Evolutionary conservation across 2,888 invertebrate genomes (phyloP), one percentile per base, ranked within the genome.

Genomic region (Chrysolina haemoptera): DNA sequence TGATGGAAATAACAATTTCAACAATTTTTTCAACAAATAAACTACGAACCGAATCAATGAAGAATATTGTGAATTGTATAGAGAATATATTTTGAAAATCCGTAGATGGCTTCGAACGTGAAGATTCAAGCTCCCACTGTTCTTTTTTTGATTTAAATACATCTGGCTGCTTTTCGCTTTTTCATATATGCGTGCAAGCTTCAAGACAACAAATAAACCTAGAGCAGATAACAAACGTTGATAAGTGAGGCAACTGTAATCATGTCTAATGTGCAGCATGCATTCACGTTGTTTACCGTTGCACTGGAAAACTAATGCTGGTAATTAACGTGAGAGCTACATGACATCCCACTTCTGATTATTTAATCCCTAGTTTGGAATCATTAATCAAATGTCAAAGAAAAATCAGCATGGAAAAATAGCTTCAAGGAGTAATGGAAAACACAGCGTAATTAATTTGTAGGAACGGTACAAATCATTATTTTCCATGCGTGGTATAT

Each of bases 261-360:
- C 68, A 68, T 27, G 20, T 59, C 46, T 68, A 68, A 68, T 68
- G 20, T 68, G 62, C 62, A 68, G 18, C 22, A 43, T 59, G 68
- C 46, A 48, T 66, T 50, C 27, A 27, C 35, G 68, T 59, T 59
- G 59, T 68, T 68, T 68, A 68, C 68, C 46, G 35, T 20, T 59
- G 40, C 43, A 55, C 43, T 22, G 35, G 43, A 55, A 68, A 59
- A 68, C 41, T 18, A 62, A 68, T 68, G 55, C 20, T 14, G 11
- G 41, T 62, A 68, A 68, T 68, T 68, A 59, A 43, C 22, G 20
- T 62, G 68, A 68, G 43, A 59, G 68, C 59, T 59, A 59, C 67
- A 41, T 50, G 55, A 55, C 55, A 50, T 67, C 67, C 40, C 50
- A 40, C 67, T 67, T 67, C 40, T 50, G 55, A 67, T 67, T 67